Conservation (phyloP, 2,113 vertebrate genomes). For the Aspidoscelis tigris region DNA sequence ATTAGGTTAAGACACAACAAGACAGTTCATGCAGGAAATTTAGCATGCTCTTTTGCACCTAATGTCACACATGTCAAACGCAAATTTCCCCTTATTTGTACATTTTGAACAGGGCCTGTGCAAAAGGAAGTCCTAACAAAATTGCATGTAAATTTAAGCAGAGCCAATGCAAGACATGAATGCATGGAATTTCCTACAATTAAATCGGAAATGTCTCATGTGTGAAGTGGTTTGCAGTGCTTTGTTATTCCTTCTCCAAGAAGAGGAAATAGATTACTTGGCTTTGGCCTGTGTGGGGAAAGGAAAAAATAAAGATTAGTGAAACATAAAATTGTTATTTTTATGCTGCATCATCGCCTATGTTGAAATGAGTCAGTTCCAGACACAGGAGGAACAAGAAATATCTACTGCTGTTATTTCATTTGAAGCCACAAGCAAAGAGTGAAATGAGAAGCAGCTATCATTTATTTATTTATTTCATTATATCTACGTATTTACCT, state of each 20-base stretch:
- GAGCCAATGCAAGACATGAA: not conserved
- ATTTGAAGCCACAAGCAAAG: not conserved
- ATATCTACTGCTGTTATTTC: not conserved
- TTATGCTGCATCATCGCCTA: not conserved
- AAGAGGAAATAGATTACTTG: not conserved
- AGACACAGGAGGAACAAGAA: not conserved
- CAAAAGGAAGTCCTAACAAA: not conserved
- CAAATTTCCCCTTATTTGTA: no score
- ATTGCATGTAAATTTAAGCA: not conserved
- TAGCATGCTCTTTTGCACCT: no score
- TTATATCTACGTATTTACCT: no score
- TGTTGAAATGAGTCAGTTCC: not conserved
- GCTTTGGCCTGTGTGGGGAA: not conserved
- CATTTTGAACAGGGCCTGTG: no score
- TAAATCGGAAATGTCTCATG: not conserved
- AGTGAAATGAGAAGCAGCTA: no score
- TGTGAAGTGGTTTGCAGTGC: not conserved
- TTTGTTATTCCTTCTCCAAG: not conserved
- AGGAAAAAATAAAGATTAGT: not conserved
- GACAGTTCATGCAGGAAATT: no score
- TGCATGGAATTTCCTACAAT: not conserved
- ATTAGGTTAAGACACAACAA: no score
- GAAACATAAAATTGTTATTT: not conserved
- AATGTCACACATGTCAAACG: no score
- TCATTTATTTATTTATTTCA: no score